Evolutionary conservation across 1,140 invertebrate genomes (phyloP).

Genomic region (Spodoptera frugiperda): DNA sequence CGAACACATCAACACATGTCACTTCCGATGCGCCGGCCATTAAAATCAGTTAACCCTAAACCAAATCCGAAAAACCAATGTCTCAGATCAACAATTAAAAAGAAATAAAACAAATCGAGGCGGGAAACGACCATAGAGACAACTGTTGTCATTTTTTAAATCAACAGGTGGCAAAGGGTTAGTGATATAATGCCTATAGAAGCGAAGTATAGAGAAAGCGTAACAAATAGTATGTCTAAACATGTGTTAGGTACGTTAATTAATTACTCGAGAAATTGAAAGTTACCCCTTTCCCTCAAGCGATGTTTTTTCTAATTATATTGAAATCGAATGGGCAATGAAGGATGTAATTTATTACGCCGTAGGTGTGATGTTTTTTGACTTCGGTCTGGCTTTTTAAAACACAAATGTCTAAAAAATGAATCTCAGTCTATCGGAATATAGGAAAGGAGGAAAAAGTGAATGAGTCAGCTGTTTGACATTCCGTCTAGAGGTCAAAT

Average conservation of each 20-base stretch:
- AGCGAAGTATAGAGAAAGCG: conserved; percentile 78
- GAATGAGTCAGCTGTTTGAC: conserved; percentile 29
- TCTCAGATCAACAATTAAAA: conserved; percentile 81
- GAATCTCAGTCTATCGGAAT: background rate
- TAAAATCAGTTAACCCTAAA: conserved; percentile 77
- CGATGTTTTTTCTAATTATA: conserved; percentile 50
- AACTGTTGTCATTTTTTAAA: conserved; percentile 80
- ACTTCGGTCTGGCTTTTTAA: conserved; percentile 12
- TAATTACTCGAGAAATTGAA: conserved; percentile 83
- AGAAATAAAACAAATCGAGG: conserved; percentile 84
- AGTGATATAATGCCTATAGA: conserved; percentile 50
- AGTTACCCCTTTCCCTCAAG: conserved; percentile 71
- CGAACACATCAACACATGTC: conserved; percentile 79
- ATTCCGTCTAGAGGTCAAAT: conserved; percentile 13
- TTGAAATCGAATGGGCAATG: conserved; percentile 47
- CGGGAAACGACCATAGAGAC: conserved; percentile 73
- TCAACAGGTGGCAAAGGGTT: conserved; percentile 79
- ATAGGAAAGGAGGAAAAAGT: conserved; percentile 10
- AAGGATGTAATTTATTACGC: conserved; percentile 52
- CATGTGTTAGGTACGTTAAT: conserved; percentile 80
- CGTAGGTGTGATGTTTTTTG: conserved; percentile 31
- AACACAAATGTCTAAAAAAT: conserved; percentile 3
- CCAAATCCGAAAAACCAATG: conserved; percentile 59
- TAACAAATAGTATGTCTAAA: conserved; percentile 78
- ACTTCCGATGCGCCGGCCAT: conserved; percentile 77